phyloP scores from a whole-genome alignment of 2,113 vertebrate genomes.

The Thryonomys swinderianus region DNA sequence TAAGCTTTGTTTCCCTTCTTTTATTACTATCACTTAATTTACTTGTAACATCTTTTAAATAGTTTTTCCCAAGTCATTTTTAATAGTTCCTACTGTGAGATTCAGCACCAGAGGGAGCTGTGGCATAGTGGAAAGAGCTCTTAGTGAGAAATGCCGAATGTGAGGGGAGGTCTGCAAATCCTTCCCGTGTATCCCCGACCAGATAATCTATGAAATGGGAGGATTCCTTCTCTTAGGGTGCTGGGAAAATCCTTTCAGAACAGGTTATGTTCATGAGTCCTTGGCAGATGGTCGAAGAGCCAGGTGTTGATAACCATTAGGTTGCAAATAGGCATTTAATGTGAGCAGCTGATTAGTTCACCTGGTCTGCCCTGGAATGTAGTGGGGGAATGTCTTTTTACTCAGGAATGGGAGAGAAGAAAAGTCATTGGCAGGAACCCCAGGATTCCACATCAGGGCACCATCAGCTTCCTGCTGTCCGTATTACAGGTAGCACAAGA shows the following conservation, averaged over 20 bases:
- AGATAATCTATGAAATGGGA: constrained; percentile 61
- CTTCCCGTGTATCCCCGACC: neutral
- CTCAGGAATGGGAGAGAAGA: neutral
- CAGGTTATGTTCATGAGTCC: neutral
- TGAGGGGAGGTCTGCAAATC: neutral
- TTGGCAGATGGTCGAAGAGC: neutral
- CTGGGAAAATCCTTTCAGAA: constrained; percentile 16
- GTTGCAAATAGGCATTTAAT: neutral
- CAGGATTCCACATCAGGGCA: neutral
- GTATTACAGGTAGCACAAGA: neutral
- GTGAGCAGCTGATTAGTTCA: neutral
- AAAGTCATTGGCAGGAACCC: neutral
- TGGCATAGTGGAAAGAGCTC: constrained; percentile 31
- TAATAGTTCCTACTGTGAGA: neutral
- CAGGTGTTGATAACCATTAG: neutral
- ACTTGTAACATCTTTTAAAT: neutral
- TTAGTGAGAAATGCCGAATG: neutral
- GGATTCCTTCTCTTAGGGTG: neutral
- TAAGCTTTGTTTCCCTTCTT: no score
- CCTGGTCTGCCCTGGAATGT: neutral
- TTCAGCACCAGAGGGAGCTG: constrained; percentile 70
- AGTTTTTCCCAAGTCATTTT: constrained; percentile 15
- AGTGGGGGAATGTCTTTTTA: neutral
- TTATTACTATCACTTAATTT: no score
- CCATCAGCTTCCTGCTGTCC: neutral